phyloP scores from a whole-genome alignment of 2,888 invertebrate genomes.

The Trissolcus japonicus region DNA sequence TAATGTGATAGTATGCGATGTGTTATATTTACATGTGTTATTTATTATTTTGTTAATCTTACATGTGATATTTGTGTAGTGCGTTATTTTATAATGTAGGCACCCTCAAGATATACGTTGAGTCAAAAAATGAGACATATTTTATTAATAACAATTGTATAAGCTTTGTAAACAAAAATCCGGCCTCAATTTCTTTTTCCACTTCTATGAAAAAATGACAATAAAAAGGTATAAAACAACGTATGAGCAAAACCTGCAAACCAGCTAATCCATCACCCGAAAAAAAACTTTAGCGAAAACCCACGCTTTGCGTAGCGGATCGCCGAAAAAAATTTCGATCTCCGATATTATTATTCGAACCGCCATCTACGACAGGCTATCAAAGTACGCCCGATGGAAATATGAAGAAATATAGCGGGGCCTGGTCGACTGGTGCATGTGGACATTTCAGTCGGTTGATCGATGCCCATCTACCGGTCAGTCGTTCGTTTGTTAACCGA shows the following conservation, averaged over 20 bases:
- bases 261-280: conserved; percentile 13
- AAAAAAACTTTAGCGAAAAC: conserved; percentile 5
- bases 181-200: too few relatives aligned
- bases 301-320: neutral
- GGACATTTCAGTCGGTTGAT: conserved; percentile 63
- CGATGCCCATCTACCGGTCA: conserved; percentile 67
- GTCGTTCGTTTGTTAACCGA: conserved; percentile 56
- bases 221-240: neutral
- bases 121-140: too few relatives aligned
- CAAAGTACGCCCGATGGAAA: conserved; percentile 38
- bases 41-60: too few relatives aligned
- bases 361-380: conserved; percentile 39
- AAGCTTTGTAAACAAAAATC: too few relatives aligned
- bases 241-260: neutral
- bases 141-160: neutral
- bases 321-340: conserved; percentile 4
- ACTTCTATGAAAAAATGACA: too few relatives aligned
- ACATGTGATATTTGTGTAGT: too few relatives aligned
- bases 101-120: too few relatives aligned
- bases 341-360: conserved; percentile 34
- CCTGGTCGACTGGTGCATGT: conserved; percentile 21
- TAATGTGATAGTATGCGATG: too few relatives aligned
- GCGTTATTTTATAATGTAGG: too few relatives aligned
- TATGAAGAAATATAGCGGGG: conserved; percentile 49
- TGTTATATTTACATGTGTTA: too few relatives aligned